Evolutionary conservation across 2,888 invertebrate species (phyloP), one percentile per base, ranked within the genome.

Genomic region (Petrolisthes manimaculis): DNA sequence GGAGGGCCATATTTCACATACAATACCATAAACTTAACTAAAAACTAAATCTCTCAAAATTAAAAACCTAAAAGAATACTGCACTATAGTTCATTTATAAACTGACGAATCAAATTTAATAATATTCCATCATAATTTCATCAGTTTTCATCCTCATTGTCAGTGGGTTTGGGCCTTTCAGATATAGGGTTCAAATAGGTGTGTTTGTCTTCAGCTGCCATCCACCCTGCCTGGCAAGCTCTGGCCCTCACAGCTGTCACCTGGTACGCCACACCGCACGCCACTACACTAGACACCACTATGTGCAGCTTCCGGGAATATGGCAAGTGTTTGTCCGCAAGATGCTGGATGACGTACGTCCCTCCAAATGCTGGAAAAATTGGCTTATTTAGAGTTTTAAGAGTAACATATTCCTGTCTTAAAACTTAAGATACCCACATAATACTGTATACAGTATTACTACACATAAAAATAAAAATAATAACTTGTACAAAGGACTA

Each of bases 221-320:
- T 93, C 94, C 94, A 94, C 79, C 93, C 93, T 18, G 93, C 93
- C 92, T 94, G 93, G 89, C 94, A 94, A n/a, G 93, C 92, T 90
- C 92, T 93, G 0, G 93, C 93, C 21, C 93, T 92, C 0, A 80
- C 51, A 51, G 86, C 55, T 21, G 90, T 86, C 24, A 88, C 88
- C 71, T 90, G 61, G 81, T 90, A 90, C 3, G 90, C 88, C 21
- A 86, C 83, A n/a, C 74, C 85, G 83, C 88, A 85, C 5, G 88
- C 86, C 56, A 86, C 67, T 55, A 90, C 12, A 69, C 88, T 86
- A 6, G 90, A 88, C 37, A 77, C 83, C n/a, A 90, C 78, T 14
- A 90, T 79, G 83, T 90, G 90, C 61, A 82, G 53, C 24, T 88
- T 88, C 54, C 84, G 86, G 8, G 85, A 51, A 55, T 88, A 90